These are phyloP conservation scores for Dione vanillae DNA, from an alignment of 2,888 invertebrate genomes.

Conservation along the genomic window DNA sequence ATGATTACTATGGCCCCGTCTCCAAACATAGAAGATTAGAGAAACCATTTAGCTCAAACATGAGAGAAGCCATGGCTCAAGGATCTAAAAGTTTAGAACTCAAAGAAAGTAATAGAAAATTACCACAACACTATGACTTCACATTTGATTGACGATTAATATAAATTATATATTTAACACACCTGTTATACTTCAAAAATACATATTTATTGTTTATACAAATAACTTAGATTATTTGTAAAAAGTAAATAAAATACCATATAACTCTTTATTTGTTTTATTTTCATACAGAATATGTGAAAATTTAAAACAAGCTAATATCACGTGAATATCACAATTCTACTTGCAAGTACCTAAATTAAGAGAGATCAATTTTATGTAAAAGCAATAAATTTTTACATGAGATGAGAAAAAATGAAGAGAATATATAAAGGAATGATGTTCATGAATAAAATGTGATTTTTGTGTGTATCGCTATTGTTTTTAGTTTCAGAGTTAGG, in stretches of 20 bases:
- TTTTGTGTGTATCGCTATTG: slow-evolving; percentile 25
- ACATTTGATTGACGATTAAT: slow-evolving; percentile 61
- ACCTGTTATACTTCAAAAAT: not conserved
- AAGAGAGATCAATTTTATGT: slow-evolving; percentile 41
- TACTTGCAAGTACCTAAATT: slow-evolving; percentile 37
- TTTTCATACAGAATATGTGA: slow-evolving; percentile 42
- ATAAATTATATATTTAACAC: too few relatives aligned
- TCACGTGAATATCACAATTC: slow-evolving; percentile 44
- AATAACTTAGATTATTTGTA: not conserved
- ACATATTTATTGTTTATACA: not conserved
- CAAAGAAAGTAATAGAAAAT: slow-evolving; percentile 62
- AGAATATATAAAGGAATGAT: slow-evolving; percentile 11
- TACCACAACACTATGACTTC: slow-evolving; percentile 74
- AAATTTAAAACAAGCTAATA: slow-evolving; percentile 41
- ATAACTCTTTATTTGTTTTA: slow-evolving; percentile 22
- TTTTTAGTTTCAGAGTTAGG: slow-evolving; percentile 28
- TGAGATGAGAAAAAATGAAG: slow-evolving; percentile 6
- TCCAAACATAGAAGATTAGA: slow-evolving; percentile 62
- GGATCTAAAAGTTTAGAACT: slow-evolving; percentile 73
- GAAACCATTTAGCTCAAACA: slow-evolving; percentile 72
- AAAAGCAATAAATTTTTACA: slow-evolving; percentile 32
- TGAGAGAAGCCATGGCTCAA: slow-evolving; percentile 75
- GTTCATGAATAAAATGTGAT: slow-evolving; percentile 11
- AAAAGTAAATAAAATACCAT: slow-evolving; percentile 39
- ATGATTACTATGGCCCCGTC: slow-evolving; percentile 85